Percentiles rank a stretch among this genome's conserved stretches.
These are phyloP conservation scores for Liasis olivaceus DNA, from an alignment of 2,797 vertebrate genomes.

Conservation along the genomic window DNA sequence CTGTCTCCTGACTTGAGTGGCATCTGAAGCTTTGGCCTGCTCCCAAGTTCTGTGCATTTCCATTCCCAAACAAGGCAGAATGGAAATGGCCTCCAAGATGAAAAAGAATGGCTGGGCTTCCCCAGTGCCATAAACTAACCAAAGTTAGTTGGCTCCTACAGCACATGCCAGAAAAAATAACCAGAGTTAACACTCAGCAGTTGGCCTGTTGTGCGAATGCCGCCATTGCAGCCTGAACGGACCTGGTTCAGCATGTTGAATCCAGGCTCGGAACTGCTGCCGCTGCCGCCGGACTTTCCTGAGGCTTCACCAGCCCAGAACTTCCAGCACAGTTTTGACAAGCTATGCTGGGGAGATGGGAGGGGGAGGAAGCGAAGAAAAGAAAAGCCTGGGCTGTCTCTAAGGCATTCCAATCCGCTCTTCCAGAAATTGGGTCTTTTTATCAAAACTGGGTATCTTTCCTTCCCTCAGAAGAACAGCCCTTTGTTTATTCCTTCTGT, in stretches of 20 bases:
- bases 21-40: background rate
- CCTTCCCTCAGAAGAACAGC: conserved; percentile 71
- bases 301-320: conserved; percentile 26
- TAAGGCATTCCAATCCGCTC: conserved; percentile 69
- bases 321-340: conserved; percentile 12
- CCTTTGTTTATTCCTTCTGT: conserved; percentile 79
- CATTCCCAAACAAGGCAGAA: background rate
- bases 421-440: conserved; percentile 65
- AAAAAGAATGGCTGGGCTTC: background rate
- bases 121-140: background rate
- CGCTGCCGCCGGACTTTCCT: background rate
- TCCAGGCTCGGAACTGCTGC: background rate
- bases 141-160: background rate
- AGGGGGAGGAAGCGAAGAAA: conserved; percentile 43
- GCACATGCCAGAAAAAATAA: background rate
- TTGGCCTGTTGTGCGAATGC: background rate
- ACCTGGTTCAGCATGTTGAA: background rate
- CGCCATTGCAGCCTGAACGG: background rate
- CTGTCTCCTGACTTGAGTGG: background rate
- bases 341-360: background rate
- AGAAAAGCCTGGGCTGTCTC: conserved; percentile 66
- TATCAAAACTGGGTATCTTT: conserved; percentile 73
- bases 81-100: background rate
- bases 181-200: background rate
- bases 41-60: background rate